These are phyloP conservation scores for Metallyticus violacea DNA, from an alignment of 2,888 invertebrate species.

Conservation along the genomic window DNA sequence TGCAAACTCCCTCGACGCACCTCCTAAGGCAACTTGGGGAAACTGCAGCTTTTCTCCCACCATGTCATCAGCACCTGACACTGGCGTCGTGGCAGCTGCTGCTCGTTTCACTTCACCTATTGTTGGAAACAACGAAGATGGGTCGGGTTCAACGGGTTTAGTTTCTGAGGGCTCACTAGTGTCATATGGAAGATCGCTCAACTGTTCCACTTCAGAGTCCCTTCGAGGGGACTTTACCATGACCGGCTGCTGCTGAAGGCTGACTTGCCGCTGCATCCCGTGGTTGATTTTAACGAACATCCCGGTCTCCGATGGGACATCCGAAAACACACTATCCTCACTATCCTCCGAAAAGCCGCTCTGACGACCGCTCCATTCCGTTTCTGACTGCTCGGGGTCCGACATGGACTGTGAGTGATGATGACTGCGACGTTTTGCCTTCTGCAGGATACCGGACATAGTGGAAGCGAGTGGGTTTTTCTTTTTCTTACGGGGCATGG, in stretches of 20 bases:
- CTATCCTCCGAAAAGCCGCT: conserved; percentile 65
- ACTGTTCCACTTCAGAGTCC: conserved; percentile 55
- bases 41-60: conserved; percentile 43
- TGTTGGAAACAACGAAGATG: conserved; percentile 63
- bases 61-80: conserved; percentile 57
- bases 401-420: conserved; percentile 62
- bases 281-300: conserved; percentile 61
- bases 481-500: conserved; percentile 60
- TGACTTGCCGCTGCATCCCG: background rate
- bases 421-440: conserved; percentile 68
- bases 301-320: conserved; percentile 53
- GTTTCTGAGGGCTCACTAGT: background rate
- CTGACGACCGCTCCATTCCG: conserved; percentile 53
- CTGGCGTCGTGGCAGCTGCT: conserved; percentile 32
- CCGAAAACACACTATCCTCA: conserved; percentile 67
- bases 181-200: conserved; percentile 17
- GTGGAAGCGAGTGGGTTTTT: conserved; percentile 79
- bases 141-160: conserved; percentile 17
- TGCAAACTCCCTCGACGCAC: conserved; percentile 78
- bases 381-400: conserved; percentile 65
- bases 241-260: conserved; percentile 39
- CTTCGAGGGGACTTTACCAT: conserved; percentile 50
- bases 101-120: conserved; percentile 68
- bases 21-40: conserved; percentile 56
- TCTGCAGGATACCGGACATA: conserved; percentile 80